Base-by-base conservation (phyloP, 2,113 vertebrate species). In the Leucosticte australis region DNA sequence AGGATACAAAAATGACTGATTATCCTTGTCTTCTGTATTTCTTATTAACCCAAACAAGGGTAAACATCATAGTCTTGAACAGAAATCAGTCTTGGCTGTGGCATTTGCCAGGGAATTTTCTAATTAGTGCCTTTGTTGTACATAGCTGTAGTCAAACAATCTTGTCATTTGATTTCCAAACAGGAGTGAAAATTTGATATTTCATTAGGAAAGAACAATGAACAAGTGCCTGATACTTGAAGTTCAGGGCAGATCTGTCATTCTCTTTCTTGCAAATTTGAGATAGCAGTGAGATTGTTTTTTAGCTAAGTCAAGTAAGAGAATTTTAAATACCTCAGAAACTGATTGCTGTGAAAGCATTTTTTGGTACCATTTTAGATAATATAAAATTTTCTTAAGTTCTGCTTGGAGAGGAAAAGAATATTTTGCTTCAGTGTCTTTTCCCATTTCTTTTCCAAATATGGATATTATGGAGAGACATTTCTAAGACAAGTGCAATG, bases 161-260 rank as follows among this genome's bases (percentile, higher is more conserved):
- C 74, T 86, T 95, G 79, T 89, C 47, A 76, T 87, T 79, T 89
- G 33, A 93, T 93, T 95, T 89, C 78, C 70, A 74, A 92, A 75
- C 57, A 68, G 26, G 70, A 91, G 44, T 41, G 67, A 70, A 82
- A 88, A 80, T 63, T 35, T 64, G 30, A 35, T 93, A 27, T 82
- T 87, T 88, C 33, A 2, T 92, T 85, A 63, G 56, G n/a, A 78
- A 83, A 69, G 80, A 71, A 79, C 39, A 85, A 42, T 78, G 71
- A 90, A 62, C 49, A 53, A 73, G n/a, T 57, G 15, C n/a, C 64
- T 79, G 47, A 52, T 89, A 7, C 23, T 79, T 94, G 81, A 94
- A 82, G 35, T 52, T 83, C 46, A 60, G 56, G 76, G 67, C 69
- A 85, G 53, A 73, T 46, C 64, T 79, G 80, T 94, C 83, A 77